These are phyloP conservation scores for Scotopteryx bipunctaria DNA, from an alignment of 2,888 invertebrate species.

Conservation along the genomic window DNA sequence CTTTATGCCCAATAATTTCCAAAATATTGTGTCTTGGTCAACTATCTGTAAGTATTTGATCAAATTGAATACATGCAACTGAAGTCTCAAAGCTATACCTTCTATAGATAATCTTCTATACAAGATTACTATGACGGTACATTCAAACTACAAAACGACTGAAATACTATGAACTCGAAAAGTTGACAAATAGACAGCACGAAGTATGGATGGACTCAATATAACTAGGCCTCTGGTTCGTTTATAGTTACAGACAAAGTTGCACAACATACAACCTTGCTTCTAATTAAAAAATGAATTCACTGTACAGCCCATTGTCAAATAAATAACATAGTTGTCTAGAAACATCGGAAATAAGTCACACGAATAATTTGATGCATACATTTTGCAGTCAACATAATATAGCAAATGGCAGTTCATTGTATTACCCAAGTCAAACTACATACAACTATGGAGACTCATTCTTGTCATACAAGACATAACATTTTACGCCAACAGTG, in stretches of 20 bases:
- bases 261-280: no score
- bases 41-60: slow-evolving; percentile 28
- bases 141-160: slow-evolving; percentile 51
- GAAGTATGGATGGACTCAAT: no score
- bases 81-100: slow-evolving; percentile 57
- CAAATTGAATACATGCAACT: slow-evolving; percentile 33
- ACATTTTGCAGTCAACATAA: slow-evolving; percentile 8
- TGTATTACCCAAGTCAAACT: slow-evolving; percentile 41
- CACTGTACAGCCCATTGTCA: no score
- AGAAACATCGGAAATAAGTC: no score
- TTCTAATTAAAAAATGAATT: no score
- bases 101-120: slow-evolving; percentile 72
- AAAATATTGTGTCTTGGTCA: slow-evolving; percentile 24
- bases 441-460: slow-evolving; percentile 45
- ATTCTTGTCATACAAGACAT: slow-evolving; percentile 60
- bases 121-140: slow-evolving; percentile 77
- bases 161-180: slow-evolving; percentile 34
- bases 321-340: no score
- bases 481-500: slow-evolving; percentile 51
- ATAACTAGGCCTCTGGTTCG: no score
- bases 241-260: no score
- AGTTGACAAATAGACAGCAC: no score
- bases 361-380: not conserved
- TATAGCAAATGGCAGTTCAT: slow-evolving; percentile 38
- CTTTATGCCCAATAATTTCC: not conserved